Base-by-base conservation (phyloP, 2,797 vertebrate species). In the Chelon auratus region DNA sequence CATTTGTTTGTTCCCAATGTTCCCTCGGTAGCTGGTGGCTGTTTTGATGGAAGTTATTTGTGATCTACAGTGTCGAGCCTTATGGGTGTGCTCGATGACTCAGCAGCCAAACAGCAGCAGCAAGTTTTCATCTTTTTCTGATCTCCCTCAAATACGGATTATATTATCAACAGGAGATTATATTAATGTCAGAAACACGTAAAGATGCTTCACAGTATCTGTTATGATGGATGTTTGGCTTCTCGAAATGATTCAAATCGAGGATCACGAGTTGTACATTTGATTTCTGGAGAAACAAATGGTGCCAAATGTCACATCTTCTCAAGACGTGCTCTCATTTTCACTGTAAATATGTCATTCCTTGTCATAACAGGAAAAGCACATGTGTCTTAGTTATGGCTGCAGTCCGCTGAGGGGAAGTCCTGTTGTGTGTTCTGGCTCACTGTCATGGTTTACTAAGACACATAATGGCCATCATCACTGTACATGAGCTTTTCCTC, bases 1-100 rank as follows among this genome's bases (percentile, higher is more conserved):
- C 60, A 68, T 74, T 74, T 59, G 68, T 66, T 83, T 51, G 43
- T 78, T 39, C 65, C 60, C 36, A 64, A 22, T 51, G 20, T 48
- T 51, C 36, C 56, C 72, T 66, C 42, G 58, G 43, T 20, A n/a
- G 50, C 61, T 5, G 4, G 66, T 2, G 24, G 54, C 42, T 70
- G 64, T 79, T 81, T 61, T 72, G 57, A 78, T 10, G 18, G 9
- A 0, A 7, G 30, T 42, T 72, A 45, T 70, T 67, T 68, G 14
- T 52, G 22, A 48, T 69, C 20, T 20, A 4, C 51, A 48, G 17
- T 62, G 72, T 75, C 37, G 9, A 73, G 54, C 47, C 62, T 58
- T 62, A 53, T 47, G 68, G 68, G 39, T 67, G 59, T 12, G 12
- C 2, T 17, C n/a, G 9, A 33, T 80, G 75, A 84, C 54, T 83